Percentiles rank a stretch among this genome's conserved stretches.
These are phyloP conservation scores for Heteromurus nitidus DNA, from an alignment of 2,888 invertebrate genomes.

Conservation along the genomic window DNA sequence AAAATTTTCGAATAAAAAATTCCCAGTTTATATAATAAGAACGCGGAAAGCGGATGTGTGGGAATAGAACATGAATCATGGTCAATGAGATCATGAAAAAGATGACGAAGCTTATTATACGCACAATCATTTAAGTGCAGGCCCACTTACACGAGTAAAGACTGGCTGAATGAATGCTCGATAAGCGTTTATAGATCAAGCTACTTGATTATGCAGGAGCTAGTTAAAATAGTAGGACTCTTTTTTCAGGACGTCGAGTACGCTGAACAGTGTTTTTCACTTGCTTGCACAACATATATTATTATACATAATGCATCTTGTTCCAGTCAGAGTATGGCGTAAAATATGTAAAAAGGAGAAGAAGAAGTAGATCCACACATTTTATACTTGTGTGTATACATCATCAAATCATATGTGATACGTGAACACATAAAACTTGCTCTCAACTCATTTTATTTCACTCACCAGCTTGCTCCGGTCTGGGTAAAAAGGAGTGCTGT, in stretches of 20 bases:
- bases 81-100: slow-evolving; percentile 1
- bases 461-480: slow-evolving; percentile 4
- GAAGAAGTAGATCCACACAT: too few relatives aligned
- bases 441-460: slow-evolving; percentile 6
- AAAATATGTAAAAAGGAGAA: too few relatives aligned
- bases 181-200: slow-evolving; percentile 28
- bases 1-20: neutral
- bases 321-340: too few relatives aligned
- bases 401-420: slow-evolving; percentile 9
- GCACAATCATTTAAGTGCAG: too few relatives aligned
- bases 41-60: neutral
- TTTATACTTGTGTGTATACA: neutral
- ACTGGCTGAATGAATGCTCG: neutral
- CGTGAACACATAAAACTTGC: neutral
- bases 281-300: too few relatives aligned
- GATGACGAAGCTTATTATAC: neutral
- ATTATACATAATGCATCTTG: too few relatives aligned
- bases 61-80: neutral
- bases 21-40: neutral
- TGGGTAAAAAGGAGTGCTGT: too few relatives aligned
- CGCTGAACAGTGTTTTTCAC: too few relatives aligned
- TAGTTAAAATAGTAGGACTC: too few relatives aligned
- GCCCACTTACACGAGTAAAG: neutral
- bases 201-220: slow-evolving; percentile 22
- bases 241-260: too few relatives aligned